Evolutionary conservation across 2,797 vertebrate species (phyloP).

Genomic region (Aviceda cuculoides): DNA sequence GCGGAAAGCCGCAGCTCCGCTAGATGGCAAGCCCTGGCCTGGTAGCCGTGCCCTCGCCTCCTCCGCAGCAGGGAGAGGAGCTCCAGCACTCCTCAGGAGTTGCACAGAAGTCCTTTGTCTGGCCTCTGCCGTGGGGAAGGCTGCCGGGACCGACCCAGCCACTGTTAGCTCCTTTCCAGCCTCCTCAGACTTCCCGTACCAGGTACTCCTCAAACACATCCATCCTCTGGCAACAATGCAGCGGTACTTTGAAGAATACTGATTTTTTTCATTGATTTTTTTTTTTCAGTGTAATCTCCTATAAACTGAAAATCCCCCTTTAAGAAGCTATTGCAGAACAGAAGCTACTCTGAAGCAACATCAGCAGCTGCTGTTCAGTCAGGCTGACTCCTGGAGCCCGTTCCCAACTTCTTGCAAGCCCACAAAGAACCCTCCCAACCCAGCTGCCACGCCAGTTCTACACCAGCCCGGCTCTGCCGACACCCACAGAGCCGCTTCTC

Average conservation of each 20-base stretch:
- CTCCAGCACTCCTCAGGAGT: not conserved
- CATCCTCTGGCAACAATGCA: not conserved
- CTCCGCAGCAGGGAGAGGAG: not conserved
- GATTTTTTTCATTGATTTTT: not conserved
- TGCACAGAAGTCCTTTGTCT: conserved; percentile 10
- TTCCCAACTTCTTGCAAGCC: not conserved
- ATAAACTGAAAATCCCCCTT: not conserved
- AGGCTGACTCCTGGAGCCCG: not conserved
- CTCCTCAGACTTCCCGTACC: not conserved
- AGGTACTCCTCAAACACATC: not conserved
- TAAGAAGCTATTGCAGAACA: not conserved
- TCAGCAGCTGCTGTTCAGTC: not conserved
- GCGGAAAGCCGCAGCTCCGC: not conserved
- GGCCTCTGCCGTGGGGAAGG: not conserved
- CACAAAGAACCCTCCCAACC: not conserved
- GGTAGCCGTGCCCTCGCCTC: not conserved
- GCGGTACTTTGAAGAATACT: fast-evolving
- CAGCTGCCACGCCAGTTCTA: not conserved
- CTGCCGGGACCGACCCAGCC: not conserved
- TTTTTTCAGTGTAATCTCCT: not conserved
- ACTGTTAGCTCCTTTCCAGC: not conserved
- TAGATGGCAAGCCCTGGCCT: not conserved
- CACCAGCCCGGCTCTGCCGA: not conserved
- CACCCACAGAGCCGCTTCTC: not conserved
- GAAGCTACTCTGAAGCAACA: not conserved